Percentiles rank a stretch among this genome's conserved stretches.
These are phyloP conservation scores for Temnothorax nylanderi DNA, from an alignment of 1,140 invertebrate species.

Conservation along the genomic window DNA sequence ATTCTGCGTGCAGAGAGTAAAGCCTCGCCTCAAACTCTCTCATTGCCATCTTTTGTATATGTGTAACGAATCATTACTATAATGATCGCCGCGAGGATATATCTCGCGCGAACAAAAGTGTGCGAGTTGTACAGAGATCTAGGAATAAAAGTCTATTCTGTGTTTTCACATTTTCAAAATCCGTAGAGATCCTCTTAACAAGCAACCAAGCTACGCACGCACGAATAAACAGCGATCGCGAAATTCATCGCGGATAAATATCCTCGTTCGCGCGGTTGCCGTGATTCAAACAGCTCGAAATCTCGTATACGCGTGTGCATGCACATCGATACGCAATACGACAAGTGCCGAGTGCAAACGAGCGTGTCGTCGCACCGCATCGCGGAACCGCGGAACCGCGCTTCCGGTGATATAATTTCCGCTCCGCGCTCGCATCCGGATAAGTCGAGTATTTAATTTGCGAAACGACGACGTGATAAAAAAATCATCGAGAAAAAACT, in stretches of 20 bases:
- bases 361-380: background rate
- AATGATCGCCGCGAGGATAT: background rate
- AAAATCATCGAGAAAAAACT: conserved; percentile 32
- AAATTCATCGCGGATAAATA: background rate
- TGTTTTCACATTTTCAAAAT: background rate
- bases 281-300: background rate
- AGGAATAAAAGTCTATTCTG: background rate
- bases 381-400: background rate
- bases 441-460: conserved; percentile 49
- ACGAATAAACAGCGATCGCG: background rate
- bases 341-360: background rate
- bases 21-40: background rate
- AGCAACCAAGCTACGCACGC: background rate
- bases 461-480: background rate
- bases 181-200: background rate
- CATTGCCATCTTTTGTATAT: background rate
- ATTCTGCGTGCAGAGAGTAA: conserved; percentile 39
- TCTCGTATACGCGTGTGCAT: background rate
- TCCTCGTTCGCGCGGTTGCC: conserved; percentile 2
- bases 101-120: background rate
- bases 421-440: background rate
- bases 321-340: background rate
- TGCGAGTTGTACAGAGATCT: background rate
- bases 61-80: background rate
- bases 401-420: conserved; percentile 27